These are phyloP conservation scores for Lampris incognitus DNA, from an alignment of 2,113 vertebrate species.

Conservation along the genomic window DNA sequence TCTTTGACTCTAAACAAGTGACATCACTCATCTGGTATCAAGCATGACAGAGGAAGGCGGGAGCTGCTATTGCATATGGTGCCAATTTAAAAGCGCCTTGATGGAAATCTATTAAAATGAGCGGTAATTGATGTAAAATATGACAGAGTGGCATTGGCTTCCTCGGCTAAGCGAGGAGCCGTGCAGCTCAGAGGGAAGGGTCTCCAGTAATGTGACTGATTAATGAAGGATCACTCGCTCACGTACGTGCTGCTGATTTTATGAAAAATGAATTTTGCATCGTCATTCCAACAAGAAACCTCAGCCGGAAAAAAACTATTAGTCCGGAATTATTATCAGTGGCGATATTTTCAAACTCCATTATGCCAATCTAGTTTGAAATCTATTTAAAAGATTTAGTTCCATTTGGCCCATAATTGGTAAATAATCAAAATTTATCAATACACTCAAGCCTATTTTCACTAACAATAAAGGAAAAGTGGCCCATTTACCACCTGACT, in stretches of 20 bases:
- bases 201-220: slow-evolving; percentile 94
- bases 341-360: slow-evolving; percentile 99
- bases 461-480: slow-evolving; percentile 99
- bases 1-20: slow-evolving; percentile 81
- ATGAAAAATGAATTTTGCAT: slow-evolving; percentile 99
- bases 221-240: slow-evolving; percentile 95
- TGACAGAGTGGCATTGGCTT: slow-evolving; percentile 97
- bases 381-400: slow-evolving; percentile 99
- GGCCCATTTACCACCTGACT: slow-evolving; percentile 99
- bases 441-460: slow-evolving; percentile 98
- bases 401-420: slow-evolving; percentile 99
- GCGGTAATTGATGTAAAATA: slow-evolving; percentile 99
- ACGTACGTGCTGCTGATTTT: slow-evolving; percentile 93
- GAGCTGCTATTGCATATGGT: slow-evolving; percentile 92
- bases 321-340: slow-evolving; percentile 98
- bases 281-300: slow-evolving; percentile 93
- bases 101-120: slow-evolving; percentile 96
- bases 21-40: slow-evolving; percentile 91
- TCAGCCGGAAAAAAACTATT: slow-evolving; percentile 98
- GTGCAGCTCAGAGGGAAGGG: slow-evolving; percentile 63
- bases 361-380: slow-evolving; percentile 96
- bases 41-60: slow-evolving; percentile 37
- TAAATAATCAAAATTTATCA: slow-evolving; percentile 99
- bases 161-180: slow-evolving; percentile 93
- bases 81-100: slow-evolving; percentile 94